Percentiles rank a stretch among this genome's conserved stretches.
Conservation (phyloP, 2,888 invertebrate genomes). For the Drosophila mayaguana region DNA sequence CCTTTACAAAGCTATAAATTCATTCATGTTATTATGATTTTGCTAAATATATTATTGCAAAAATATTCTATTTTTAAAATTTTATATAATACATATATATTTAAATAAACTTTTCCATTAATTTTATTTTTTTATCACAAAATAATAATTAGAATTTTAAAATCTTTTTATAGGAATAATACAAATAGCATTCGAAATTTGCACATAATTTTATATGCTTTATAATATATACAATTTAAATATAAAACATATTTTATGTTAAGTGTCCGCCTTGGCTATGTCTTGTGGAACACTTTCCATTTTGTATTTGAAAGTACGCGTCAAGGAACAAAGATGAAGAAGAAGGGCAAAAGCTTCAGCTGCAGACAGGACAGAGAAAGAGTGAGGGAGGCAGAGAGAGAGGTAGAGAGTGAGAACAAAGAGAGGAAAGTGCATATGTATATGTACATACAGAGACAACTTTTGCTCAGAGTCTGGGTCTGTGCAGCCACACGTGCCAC, state of each 20-base stretch:
- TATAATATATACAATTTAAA: too few species aligned
- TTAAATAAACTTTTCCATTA: too few species aligned
- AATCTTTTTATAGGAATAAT: too few species aligned
- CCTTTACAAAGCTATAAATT: too few species aligned
- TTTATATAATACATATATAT: too few species aligned
- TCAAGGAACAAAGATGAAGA: constrained; percentile 48
- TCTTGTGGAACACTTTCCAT: constrained; percentile 51
- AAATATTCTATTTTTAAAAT: too few species aligned
- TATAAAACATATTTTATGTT: not conserved
- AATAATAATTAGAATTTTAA: too few species aligned
- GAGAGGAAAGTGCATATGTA: constrained; percentile 10
- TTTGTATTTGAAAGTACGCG: constrained; percentile 26
- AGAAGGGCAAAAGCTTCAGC: constrained; percentile 24
- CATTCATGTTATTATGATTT: too few species aligned
- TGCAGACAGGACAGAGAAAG: constrained; percentile 25
- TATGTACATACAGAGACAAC: constrained; percentile 33
- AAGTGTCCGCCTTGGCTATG: not conserved
- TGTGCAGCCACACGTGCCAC: constrained; percentile 17
- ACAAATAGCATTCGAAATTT: too few species aligned
- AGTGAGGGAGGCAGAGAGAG: constrained; percentile 14
- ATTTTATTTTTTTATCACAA: too few species aligned
- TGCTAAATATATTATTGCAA: too few species aligned
- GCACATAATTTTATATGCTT: too few species aligned
- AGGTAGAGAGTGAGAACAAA: not conserved
- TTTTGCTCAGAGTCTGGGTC: constrained; percentile 40